Evolutionary conservation across 2,888 invertebrate genomes (phyloP), one percentile per base, ranked within the genome.

Genomic region (Mystacides longicornis): DNA sequence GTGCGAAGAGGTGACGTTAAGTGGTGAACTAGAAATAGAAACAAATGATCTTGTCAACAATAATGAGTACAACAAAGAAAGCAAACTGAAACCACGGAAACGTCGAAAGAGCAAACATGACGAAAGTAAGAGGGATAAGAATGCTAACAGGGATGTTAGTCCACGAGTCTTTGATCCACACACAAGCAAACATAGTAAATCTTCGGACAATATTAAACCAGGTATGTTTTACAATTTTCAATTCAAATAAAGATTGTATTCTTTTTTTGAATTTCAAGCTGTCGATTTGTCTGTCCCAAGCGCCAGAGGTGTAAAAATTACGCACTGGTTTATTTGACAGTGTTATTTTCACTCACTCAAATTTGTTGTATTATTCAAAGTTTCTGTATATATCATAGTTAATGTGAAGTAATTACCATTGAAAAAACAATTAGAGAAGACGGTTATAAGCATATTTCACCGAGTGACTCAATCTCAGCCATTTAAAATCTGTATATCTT

Each of bases 11-110:
- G 72, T 77, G 0, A 77, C 77, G 2, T 64, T 77, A 0, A 77
- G 77, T 23, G 77, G 77, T 3, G 77, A 77, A 49, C 60, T 77
- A n/a, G 77, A 77, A 59, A 76, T 77, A 46, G 77, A 77, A 58
- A 68, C 67, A 0, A 75, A 77, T 66, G 77, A 77, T 62, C 64
- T 71, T 33, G 75, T 75, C 46, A 77, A 77, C 59, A 77, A 77
- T 59, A 77, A 77, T 22, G 72, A 73, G 1, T 67, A 64, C 1
- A 62, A 68, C 0, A 75, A 71, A 57, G 76, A 75, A 20, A 62
- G 71, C 1, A 66, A 73, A 11, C 72, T 77, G 60, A 77, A 76
- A 60, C 69, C 74, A 0, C 64, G 75, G 22, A 75, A 74, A 0
- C 65, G 73, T 16, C 64, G 77, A 62, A 77, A 73, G 73, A 65